Percentiles rank a stretch among this genome's conserved stretches.
These are phyloP conservation scores for Anaspis maculata DNA, from an alignment of 2,888 invertebrate genomes.

Conservation along the genomic window DNA sequence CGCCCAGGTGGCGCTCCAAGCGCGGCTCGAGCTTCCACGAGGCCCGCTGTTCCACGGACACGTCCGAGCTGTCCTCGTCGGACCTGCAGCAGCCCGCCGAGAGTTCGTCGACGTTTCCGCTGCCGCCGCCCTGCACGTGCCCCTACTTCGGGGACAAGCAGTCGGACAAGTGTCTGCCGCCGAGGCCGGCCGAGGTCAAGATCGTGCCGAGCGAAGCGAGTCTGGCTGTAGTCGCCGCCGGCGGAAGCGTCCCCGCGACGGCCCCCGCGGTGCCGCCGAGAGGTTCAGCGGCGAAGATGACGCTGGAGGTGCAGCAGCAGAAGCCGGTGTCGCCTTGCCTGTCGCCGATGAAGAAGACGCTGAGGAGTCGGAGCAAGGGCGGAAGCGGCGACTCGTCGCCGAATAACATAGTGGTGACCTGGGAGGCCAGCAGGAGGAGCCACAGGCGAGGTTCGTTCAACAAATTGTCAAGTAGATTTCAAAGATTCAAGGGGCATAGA, in stretches of 20 bases:
- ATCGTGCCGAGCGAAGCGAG: constrained; percentile 41
- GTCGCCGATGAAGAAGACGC: constrained; percentile 37
- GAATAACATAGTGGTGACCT: constrained; percentile 54
- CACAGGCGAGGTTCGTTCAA: constrained; percentile 40
- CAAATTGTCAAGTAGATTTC: too few species aligned
- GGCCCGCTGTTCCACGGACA: constrained; percentile 21
- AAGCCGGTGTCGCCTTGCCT: constrained; percentile 35
- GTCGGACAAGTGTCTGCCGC: constrained; percentile 42
- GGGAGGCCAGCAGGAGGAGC: constrained; percentile 53
- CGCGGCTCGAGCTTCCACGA: constrained; percentile 47
- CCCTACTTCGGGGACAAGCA: constrained; percentile 71
- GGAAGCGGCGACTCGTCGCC: constrained; percentile 28
- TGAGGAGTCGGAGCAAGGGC: constrained; percentile 23
- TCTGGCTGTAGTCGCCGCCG: too few species aligned
- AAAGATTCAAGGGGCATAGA: too few species aligned
- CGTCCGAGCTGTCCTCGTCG: constrained; percentile 28
- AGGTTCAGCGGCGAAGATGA: constrained; percentile 19
- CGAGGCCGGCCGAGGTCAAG: constrained; percentile 46
- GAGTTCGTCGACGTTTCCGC: constrained; percentile 39
- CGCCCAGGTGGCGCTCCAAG: constrained; percentile 39
- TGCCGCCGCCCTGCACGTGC: constrained; percentile 73
- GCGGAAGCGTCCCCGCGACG: too few species aligned
- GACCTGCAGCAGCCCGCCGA: constrained; percentile 29
- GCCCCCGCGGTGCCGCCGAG: constrained; percentile 12
- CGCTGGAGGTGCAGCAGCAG: constrained; percentile 30